phyloP scores from a whole-genome alignment of 2,797 vertebrate species.

The Miichthys miiuy region DNA sequence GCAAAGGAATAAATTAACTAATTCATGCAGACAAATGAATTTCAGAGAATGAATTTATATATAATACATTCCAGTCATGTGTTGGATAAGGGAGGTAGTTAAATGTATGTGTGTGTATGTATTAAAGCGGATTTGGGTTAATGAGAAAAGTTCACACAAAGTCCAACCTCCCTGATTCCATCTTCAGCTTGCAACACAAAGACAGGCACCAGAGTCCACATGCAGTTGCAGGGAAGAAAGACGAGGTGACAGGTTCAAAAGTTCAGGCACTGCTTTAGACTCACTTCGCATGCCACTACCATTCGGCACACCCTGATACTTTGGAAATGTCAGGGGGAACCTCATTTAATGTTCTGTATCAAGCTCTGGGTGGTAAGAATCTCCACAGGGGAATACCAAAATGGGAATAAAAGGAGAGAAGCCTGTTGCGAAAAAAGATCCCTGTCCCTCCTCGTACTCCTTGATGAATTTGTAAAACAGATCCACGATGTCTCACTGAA shows the following conservation, averaged over 20 bases:
- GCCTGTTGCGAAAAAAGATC: slow-evolving; percentile 61
- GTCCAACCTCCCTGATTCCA: slow-evolving; percentile 84
- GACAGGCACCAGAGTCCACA: slow-evolving; percentile 76
- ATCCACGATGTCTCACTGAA: slow-evolving; percentile 62
- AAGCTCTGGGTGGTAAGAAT: slow-evolving; percentile 69
- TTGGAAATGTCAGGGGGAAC: slow-evolving; percentile 72
- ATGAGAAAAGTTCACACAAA: slow-evolving; percentile 88
- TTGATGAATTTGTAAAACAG: slow-evolving; percentile 76
- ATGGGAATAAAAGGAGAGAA: slow-evolving; percentile 52
- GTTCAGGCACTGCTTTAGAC: slow-evolving; percentile 83
- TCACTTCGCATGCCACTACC: slow-evolving; percentile 83
- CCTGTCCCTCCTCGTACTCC: slow-evolving; percentile 65
- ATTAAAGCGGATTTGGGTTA: slow-evolving; percentile 74
- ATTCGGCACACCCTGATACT: slow-evolving; percentile 81
- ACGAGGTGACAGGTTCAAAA: slow-evolving; percentile 87
- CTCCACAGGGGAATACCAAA: slow-evolving; percentile 79
- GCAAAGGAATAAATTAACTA: slow-evolving; percentile 11
- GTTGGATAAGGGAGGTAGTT: background rate
- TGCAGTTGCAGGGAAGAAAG: slow-evolving; percentile 77
- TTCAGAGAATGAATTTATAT: slow-evolving; percentile 19
- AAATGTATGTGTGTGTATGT: slow-evolving; percentile 25
- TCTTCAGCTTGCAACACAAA: slow-evolving; percentile 80
- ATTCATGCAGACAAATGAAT: slow-evolving; percentile 33
- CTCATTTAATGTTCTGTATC: slow-evolving; percentile 75
- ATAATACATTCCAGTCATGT: slow-evolving; percentile 19